phyloP scores from a whole-genome alignment of 2,888 invertebrate genomes.

The Nezara viridula region DNA sequence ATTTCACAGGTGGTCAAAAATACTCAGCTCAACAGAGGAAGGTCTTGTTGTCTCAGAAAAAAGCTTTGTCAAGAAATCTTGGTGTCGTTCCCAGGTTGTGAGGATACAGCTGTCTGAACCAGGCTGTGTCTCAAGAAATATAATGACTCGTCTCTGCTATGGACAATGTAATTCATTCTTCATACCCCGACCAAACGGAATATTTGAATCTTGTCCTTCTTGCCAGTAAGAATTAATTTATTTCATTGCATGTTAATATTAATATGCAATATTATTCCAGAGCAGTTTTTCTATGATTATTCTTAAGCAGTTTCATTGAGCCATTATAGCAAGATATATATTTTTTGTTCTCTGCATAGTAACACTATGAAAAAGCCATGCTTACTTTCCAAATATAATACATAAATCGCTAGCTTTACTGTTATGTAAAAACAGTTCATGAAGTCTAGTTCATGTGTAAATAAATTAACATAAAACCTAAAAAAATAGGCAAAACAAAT shows the following conservation, averaged over 20 bases:
- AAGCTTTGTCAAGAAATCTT: conserved; percentile 5
- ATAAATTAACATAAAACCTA: too few relatives aligned
- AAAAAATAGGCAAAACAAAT: too few relatives aligned
- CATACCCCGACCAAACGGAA: neutral
- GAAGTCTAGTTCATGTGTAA: too few relatives aligned
- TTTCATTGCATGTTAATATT: neutral
- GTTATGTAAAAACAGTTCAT: too few relatives aligned
- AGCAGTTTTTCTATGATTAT: too few relatives aligned
- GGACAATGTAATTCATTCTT: conserved; percentile 43
- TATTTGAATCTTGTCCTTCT: conserved; percentile 39
- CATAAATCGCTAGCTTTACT: too few relatives aligned
- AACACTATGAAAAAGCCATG: too few relatives aligned
- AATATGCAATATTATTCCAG: too few relatives aligned
- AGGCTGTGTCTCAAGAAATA: neutral
- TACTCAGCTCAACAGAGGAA: conserved; percentile 21
- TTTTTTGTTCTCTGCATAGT: too few relatives aligned
- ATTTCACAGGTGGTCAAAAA: conserved; percentile 9
- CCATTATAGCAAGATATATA: neutral
- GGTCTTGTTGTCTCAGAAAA: conserved; percentile 36
- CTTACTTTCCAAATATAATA: too few relatives aligned
- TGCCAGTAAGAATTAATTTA: neutral
- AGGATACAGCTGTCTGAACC: conserved; percentile 22
- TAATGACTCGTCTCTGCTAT: conserved; percentile 23
- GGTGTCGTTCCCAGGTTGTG: conserved; percentile 31
- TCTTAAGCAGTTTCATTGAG: neutral